A percentile compares a stretch with the other conserved stretches of the same genome.
These are phyloP conservation scores for Eremophila alpestris DNA, from an alignment of 2,797 vertebrate genomes.

Conservation along the genomic window DNA sequence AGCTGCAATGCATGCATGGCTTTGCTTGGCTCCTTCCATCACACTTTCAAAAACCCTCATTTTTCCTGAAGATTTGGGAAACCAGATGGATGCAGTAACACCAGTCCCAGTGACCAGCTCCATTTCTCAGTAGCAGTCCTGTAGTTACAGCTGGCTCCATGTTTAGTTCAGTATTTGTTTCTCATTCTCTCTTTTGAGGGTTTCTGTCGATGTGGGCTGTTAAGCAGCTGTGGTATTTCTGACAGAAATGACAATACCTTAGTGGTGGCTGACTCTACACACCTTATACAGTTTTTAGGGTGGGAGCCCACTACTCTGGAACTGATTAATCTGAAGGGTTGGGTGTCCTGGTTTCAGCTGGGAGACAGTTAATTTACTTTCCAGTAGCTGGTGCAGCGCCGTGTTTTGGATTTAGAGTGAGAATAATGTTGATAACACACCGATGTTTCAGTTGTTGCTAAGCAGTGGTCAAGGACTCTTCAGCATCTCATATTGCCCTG, in stretches of 20 bases:
- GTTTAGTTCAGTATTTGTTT: neutral
- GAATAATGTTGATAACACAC: neutral
- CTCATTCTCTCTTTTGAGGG: neutral
- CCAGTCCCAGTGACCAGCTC: neutral
- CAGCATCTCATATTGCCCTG: neutral
- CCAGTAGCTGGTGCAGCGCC: neutral
- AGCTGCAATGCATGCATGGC: neutral
- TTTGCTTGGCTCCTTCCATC: neutral
- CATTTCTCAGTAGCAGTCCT: neutral
- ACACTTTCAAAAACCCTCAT: neutral
- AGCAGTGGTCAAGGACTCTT: neutral
- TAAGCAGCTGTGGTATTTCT: neutral
- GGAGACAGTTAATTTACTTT: neutral
- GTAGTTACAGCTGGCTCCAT: neutral
- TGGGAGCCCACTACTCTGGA: neutral
- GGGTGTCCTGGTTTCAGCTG: neutral
- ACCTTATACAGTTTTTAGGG: neutral
- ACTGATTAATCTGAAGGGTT: neutral
- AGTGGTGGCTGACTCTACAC: neutral
- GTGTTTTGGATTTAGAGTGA: neutral
- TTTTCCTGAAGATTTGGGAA: neutral
- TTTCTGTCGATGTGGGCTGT: neutral
- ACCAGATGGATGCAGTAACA: neutral
- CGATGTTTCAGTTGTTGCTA: neutral
- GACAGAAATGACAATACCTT: neutral